A percentile compares a stretch with the other conserved stretches of the same genome.
phyloP scores from a whole-genome alignment of 2,113 vertebrate genomes.

The Pagrus major region DNA sequence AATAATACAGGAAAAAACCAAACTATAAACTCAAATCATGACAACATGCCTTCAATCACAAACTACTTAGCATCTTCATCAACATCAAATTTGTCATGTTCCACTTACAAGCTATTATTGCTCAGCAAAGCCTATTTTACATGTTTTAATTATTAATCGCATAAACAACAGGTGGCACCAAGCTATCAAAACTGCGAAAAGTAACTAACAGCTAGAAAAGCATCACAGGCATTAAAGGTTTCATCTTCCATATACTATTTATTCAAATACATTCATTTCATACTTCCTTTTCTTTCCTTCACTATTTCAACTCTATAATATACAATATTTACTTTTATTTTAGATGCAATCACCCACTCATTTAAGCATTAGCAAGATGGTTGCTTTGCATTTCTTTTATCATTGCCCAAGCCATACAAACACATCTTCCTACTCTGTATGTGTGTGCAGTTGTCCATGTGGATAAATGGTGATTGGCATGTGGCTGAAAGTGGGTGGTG shows the following conservation, averaged over 20 bases:
- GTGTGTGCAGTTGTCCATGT: conserved; percentile 72
- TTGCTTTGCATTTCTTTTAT: conserved; percentile 27
- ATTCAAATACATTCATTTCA: neutral
- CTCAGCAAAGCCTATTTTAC: neutral
- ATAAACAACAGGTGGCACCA: conserved; percentile 1
- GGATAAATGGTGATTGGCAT: conserved; percentile 80
- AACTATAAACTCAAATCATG: too few relatives aligned
- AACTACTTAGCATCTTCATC: neutral
- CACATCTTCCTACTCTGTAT: conserved; percentile 37
- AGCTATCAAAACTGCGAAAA: neutral
- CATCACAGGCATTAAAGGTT: neutral
- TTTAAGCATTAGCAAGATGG: conserved; percentile 31
- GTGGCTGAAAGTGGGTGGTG: conserved; percentile 76
- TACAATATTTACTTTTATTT: conserved; percentile 5
- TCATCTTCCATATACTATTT: neutral
- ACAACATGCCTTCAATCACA: neutral
- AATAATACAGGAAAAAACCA: too few relatives aligned
- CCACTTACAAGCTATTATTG: neutral
- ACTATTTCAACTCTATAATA: neutral
- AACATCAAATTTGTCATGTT: neutral
- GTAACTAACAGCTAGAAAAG: neutral
- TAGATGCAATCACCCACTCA: conserved; percentile 10
- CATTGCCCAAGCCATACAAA: conserved; percentile 28
- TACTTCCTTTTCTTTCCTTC: neutral
- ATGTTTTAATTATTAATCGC: neutral